These are phyloP conservation scores for Apamea sordens DNA, from an alignment of 2,888 invertebrate species.

Conservation along the genomic window DNA sequence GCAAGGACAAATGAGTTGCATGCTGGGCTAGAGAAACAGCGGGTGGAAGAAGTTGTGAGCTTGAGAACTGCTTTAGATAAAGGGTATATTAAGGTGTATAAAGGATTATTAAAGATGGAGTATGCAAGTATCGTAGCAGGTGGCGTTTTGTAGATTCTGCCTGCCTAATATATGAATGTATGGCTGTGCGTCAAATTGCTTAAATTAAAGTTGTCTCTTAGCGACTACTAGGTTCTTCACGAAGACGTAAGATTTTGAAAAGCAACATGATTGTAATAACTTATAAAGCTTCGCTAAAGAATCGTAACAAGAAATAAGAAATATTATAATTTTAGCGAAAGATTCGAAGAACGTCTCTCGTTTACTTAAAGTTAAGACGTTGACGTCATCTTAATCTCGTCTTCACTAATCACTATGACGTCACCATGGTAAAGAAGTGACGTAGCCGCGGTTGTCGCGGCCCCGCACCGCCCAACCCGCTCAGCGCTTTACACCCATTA, in stretches of 20 bases:
- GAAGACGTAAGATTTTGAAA: background rate
- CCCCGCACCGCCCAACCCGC: constrained; percentile 72
- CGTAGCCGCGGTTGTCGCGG: constrained; percentile 61
- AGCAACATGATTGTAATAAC: background rate
- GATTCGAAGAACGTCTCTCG: background rate
- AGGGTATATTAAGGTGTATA: background rate
- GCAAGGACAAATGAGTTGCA: constrained; percentile 46
- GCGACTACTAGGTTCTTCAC: background rate
- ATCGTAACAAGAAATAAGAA: background rate
- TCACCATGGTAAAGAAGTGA: constrained; percentile 30
- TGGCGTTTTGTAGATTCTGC: too few relatives aligned
- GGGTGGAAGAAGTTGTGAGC: background rate
- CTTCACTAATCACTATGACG: constrained; percentile 38
- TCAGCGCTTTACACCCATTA: constrained; percentile 86
- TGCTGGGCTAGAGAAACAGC: constrained; percentile 42
- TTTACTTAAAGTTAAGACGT: background rate
- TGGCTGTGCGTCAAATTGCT: background rate
- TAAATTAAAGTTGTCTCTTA: background rate
- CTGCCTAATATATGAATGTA: background rate
- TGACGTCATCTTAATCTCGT: constrained; percentile 18
- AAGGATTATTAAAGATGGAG: background rate
- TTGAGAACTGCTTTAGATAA: background rate
- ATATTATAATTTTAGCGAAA: background rate
- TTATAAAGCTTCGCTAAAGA: background rate
- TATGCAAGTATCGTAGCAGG: background rate